A percentile compares a stretch with the other conserved stretches of the same genome.
Evolutionary conservation across 2,113 vertebrate genomes (phyloP).

Genomic region (Rhinolophus ferrumequinum): DNA sequence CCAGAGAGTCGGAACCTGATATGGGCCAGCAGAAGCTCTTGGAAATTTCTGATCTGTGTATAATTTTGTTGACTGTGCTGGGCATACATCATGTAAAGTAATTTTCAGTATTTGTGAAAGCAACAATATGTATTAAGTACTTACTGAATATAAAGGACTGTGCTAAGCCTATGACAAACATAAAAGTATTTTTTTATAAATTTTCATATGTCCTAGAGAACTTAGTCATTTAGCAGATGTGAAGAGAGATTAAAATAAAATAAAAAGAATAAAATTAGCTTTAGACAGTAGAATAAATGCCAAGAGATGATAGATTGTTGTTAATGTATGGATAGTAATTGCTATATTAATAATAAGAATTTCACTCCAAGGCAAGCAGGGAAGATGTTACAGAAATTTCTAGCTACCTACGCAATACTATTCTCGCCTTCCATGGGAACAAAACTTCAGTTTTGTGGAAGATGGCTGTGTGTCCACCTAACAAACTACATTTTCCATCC

Average conservation of each 20-base stretch:
- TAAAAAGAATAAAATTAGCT: not conserved
- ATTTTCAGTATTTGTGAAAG: conserved; percentile 30
- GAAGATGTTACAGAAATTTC: not conserved
- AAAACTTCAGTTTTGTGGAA: not conserved
- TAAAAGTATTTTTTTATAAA: not conserved
- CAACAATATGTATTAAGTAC: not conserved
- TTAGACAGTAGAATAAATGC: not conserved
- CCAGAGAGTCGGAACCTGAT: not conserved
- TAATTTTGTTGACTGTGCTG: conserved; percentile 3
- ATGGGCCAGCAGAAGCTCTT: not conserved
- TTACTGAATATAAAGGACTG: not conserved
- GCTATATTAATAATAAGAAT: not conserved
- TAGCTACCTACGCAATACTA: not conserved
- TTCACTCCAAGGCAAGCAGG: not conserved
- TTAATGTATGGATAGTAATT: not conserved
- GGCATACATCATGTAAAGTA: not conserved
- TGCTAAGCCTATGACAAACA: not conserved
- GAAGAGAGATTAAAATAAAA: conserved; percentile 31
- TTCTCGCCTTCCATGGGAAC: not conserved
- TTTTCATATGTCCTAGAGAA: not conserved
- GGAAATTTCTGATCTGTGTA: not conserved
- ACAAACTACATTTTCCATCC: not conserved
- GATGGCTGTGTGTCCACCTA: not conserved
- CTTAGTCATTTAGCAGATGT: not conserved
- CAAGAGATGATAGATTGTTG: not conserved